Evolutionary conservation across 2,113 vertebrate genomes (phyloP).

Genomic region (Cavia porcellus): DNA sequence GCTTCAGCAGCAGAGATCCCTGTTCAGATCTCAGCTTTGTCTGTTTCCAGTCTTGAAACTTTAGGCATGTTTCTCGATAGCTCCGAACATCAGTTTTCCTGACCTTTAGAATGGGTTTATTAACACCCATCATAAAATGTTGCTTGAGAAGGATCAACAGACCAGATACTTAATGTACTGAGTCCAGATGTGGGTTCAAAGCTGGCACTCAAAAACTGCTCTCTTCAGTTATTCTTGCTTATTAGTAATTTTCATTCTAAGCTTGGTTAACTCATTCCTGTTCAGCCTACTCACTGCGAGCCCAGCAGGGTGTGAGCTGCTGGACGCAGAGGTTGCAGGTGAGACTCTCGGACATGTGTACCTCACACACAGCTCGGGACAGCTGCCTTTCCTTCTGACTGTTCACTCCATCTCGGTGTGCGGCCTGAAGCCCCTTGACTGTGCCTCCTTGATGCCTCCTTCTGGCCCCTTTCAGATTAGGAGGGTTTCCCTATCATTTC

Average conservation of each 20-base stretch:
- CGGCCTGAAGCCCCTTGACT: neutral
- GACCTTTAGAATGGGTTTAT: neutral
- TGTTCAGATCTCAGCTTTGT: neutral
- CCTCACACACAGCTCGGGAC: too few relatives aligned
- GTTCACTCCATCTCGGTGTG: neutral
- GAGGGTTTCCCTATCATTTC: neutral
- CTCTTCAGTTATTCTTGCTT: neutral
- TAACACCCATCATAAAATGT: neutral
- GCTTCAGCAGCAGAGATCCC: neutral
- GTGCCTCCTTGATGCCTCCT: neutral
- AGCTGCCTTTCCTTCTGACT: neutral
- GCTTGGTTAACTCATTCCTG: neutral
- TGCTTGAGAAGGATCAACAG: neutral
- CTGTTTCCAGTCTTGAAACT: neutral
- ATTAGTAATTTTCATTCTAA: neutral
- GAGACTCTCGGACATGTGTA: rapidly evolving
- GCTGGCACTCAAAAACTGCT: neutral
- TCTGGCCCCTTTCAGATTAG: neutral
- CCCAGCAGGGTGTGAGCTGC: neutral
- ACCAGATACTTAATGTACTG: neutral
- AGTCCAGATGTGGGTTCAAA: neutral
- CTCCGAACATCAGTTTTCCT: neutral
- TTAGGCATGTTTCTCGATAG: neutral
- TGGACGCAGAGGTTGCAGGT: neutral
- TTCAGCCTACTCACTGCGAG: neutral